A percentile compares a stretch with the other conserved stretches of the same genome.
Conservation (phyloP, 2,113 vertebrate species). For the Sylvia atricapilla region DNA sequence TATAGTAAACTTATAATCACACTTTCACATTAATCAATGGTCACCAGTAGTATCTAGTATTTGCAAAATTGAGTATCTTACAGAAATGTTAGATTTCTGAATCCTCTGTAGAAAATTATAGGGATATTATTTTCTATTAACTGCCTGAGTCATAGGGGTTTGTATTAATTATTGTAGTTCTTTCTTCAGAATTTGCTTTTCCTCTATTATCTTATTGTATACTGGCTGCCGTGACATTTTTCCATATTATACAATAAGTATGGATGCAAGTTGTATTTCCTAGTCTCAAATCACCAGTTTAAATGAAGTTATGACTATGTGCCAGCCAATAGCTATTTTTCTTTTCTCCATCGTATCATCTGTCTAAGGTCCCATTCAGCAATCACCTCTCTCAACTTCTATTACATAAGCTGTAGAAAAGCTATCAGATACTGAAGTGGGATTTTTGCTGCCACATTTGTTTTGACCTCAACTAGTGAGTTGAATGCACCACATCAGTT, state of each 20-base stretch:
- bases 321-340: not conserved
- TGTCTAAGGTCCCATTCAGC: not conserved
- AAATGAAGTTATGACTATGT: not conserved
- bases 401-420: not conserved
- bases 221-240: not conserved
- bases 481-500: not conserved
- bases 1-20: not conserved
- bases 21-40: not conserved
- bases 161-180: not conserved
- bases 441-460: not conserved
- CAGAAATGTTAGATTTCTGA: not conserved
- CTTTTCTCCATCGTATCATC: not conserved
- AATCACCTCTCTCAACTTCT: not conserved
- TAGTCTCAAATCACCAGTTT: not conserved
- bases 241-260: not conserved
- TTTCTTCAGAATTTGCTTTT: not conserved
- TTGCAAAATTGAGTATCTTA: not conserved
- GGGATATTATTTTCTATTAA: not conserved
- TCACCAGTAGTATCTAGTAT: not conserved
- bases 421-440: not conserved
- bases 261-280: not conserved
- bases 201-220: not conserved
- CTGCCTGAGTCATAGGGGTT: not conserved
- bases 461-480: not conserved
- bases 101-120: not conserved